A percentile compares a stretch with the other conserved stretches of the same genome.
phyloP scores from a whole-genome alignment of 37 sponge, comb jelly and placozoan genomes.

The Ephydatia muelleri region DNA sequence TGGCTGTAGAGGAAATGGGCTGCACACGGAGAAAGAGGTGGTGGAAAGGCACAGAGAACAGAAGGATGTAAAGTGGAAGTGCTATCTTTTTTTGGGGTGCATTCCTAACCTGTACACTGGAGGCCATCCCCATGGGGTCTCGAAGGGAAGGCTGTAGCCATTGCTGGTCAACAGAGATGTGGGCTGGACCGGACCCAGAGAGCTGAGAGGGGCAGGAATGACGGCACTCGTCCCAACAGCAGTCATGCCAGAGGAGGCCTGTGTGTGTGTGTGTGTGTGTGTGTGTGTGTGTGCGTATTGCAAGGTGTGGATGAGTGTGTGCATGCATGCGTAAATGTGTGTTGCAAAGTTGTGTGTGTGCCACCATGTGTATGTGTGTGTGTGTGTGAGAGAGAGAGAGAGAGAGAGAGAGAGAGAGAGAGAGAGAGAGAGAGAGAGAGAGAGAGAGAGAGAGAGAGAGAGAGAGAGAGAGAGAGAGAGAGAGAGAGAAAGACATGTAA shows the following conservation, averaged over 20 bases:
- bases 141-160: slow-evolving; percentile 61
- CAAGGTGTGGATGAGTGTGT: slow-evolving; percentile 7
- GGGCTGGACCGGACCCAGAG: slow-evolving; percentile 24
- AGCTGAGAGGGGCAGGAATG: background rate
- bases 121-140: slow-evolving; percentile 56
- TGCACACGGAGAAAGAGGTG: slow-evolving; percentile 23
- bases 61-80: background rate
- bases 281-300: slow-evolving; percentile 4
- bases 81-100: background rate
- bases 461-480: too few relatives aligned
- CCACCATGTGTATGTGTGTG: slow-evolving; percentile 9
- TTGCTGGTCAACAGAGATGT: slow-evolving; percentile 10
- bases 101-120: slow-evolving; percentile 28
- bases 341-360: slow-evolving; percentile 31
- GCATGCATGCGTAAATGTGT: slow-evolving; percentile 5
- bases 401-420: background rate
- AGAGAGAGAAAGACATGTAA: too few relatives aligned
- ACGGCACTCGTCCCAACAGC: background rate
- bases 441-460: too few relatives aligned
- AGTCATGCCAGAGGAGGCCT: slow-evolving; percentile 1
- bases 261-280: slow-evolving; percentile 27
- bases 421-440: slow-evolving; percentile 6
- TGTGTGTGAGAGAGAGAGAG: background rate
- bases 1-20: slow-evolving; percentile 43
- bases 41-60: background rate